These are phyloP conservation scores for Danaus melanippus DNA, from an alignment of 1,140 invertebrate genomes.

Conservation along the genomic window DNA sequence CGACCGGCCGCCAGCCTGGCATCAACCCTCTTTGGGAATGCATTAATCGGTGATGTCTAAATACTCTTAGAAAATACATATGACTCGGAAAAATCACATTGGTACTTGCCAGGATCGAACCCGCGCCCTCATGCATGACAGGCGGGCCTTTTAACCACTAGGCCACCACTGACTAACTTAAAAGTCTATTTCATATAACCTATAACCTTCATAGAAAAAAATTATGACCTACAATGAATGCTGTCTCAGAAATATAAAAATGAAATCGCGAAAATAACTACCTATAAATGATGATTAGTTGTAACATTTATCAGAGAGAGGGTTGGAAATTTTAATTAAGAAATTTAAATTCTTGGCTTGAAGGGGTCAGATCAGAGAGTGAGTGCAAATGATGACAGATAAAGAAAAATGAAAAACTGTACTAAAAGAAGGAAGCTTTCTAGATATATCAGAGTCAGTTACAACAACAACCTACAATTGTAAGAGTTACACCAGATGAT, in stretches of 20 bases:
- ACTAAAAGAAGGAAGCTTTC: constrained; percentile 28
- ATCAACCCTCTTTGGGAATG: too few species aligned
- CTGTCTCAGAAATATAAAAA: constrained; percentile 25
- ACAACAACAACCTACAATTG: constrained; percentile 28
- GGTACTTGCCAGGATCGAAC: too few species aligned
- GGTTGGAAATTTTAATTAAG: constrained; percentile 21
- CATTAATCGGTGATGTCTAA: too few species aligned
- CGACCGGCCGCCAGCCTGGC: too few species aligned
- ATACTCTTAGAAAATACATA: too few species aligned
- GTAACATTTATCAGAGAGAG: constrained; percentile 26
- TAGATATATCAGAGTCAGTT: constrained; percentile 29
- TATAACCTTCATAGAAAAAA: constrained; percentile 39
- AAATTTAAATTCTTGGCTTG: constrained; percentile 10
- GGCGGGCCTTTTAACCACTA: too few species aligned
- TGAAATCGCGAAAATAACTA: constrained; percentile 27
- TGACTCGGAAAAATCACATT: too few species aligned
- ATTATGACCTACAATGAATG: constrained; percentile 20
- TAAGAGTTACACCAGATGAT: constrained; percentile 34
- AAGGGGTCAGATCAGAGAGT: constrained; percentile 20
- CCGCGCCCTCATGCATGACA: too few species aligned
- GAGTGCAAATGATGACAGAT: constrained; percentile 28
- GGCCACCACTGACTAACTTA: too few species aligned
- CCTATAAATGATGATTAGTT: constrained; percentile 18
- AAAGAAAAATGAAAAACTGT: constrained; percentile 26
- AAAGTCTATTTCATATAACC: constrained; percentile 23